phyloP scores from a whole-genome alignment of 1,140 invertebrate species.

The Popillia japonica region DNA sequence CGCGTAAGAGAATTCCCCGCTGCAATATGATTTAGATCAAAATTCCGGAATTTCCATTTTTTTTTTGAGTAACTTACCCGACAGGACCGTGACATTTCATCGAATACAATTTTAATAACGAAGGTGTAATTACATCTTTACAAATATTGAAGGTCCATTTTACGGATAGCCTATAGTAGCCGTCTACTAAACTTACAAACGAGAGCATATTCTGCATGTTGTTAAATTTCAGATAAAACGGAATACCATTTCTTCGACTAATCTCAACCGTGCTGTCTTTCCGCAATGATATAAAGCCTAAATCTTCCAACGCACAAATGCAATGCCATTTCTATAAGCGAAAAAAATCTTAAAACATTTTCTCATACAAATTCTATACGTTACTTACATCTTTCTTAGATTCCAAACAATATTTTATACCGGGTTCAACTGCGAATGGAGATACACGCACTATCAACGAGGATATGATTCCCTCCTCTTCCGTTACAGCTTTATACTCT shows the following conservation, averaged over 20 bases:
- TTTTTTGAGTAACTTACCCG: constrained; percentile 56
- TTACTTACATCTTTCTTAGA: constrained; percentile 68
- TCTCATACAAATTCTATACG: not conserved
- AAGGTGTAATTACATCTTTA: constrained; percentile 79
- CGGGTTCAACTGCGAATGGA: constrained; percentile 72
- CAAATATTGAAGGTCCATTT: constrained; percentile 93
- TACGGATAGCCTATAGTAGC: constrained; percentile 85
- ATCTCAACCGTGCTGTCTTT: constrained; percentile 79
- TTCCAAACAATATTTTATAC: constrained; percentile 69
- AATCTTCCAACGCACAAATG: constrained; percentile 81
- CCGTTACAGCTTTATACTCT: constrained; percentile 74
- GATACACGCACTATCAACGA: constrained; percentile 72
- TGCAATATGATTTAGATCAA: constrained; percentile 57
- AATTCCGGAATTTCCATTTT: no score
- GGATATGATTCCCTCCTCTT: constrained; percentile 68
- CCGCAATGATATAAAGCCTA: constrained; percentile 79
- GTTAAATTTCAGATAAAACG: constrained; percentile 76
- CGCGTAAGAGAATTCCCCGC: constrained; percentile 81
- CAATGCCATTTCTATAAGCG: constrained; percentile 69
- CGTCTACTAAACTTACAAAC: constrained; percentile 85
- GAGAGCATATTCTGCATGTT: constrained; percentile 70
- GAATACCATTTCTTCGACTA: constrained; percentile 79
- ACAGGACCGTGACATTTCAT: constrained; percentile 90
- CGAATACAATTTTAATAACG: constrained; percentile 73
- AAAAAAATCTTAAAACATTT: not conserved